These are phyloP conservation scores for Tragelaphus strepsiceros DNA, from an alignment of 2,113 vertebrate species.

Conservation along the genomic window DNA sequence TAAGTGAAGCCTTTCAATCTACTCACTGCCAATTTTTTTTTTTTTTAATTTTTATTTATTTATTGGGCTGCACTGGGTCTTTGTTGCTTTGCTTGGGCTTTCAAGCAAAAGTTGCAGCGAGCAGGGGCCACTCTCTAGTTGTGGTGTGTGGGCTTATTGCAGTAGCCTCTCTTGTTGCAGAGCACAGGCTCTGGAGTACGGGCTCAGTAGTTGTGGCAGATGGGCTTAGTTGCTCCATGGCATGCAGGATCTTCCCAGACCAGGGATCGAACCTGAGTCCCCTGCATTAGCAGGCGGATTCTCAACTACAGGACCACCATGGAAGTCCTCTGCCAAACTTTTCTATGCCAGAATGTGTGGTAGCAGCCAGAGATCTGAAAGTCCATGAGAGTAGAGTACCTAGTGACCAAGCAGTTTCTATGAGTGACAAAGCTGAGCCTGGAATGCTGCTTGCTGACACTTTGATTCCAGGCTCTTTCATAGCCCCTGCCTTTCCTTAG, in stretches of 20 bases:
- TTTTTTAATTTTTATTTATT: not conserved
- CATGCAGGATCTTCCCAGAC: not conserved
- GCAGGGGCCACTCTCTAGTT: not conserved
- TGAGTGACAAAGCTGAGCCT: not conserved
- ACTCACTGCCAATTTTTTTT: not conserved
- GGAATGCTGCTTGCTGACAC: not conserved
- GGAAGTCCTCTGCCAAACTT: not conserved
- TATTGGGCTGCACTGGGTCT: not conserved
- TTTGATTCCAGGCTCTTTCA: not conserved
- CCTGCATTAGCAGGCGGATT: not conserved
- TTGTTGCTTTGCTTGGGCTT: not conserved
- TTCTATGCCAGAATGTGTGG: not conserved
- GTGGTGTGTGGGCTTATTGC: not conserved
- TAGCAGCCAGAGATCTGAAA: not conserved
- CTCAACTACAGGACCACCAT: not conserved
- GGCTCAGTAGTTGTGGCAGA: not conserved
- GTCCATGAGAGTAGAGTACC: not conserved
- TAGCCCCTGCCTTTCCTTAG: not conserved
- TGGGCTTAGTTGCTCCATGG: not conserved
- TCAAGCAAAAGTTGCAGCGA: not conserved
- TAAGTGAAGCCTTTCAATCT: not conserved
- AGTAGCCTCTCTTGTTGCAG: not conserved
- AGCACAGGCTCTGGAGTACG: not conserved
- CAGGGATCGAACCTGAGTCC: not conserved
- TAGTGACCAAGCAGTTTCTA: accelerated